Percentiles rank a stretch among this genome's conserved stretches.
Conservation (phyloP, 2,888 invertebrate genomes). For the Hololepta plana region DNA sequence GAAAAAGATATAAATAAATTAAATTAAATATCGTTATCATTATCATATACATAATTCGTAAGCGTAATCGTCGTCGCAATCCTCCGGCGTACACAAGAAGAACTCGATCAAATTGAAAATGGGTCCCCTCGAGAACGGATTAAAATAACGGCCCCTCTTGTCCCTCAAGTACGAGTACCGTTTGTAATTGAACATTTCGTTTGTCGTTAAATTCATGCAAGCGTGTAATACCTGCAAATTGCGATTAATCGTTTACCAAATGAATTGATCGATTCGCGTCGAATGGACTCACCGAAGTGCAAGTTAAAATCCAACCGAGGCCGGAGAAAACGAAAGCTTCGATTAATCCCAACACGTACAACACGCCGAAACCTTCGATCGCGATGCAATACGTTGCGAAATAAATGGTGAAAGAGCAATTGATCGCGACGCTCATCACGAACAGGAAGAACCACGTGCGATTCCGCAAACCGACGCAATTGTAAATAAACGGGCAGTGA, state of each 20-base stretch:
- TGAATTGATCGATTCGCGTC: background rate
- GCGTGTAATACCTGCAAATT: conserved; percentile 63
- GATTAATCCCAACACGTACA: conserved; percentile 68
- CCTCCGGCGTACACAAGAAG: conserved; percentile 70
- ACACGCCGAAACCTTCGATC: conserved; percentile 65
- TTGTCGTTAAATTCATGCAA: conserved; percentile 85
- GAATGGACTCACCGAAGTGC: conserved; percentile 62
- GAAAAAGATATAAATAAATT: too few relatives aligned
- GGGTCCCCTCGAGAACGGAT: conserved; percentile 82
- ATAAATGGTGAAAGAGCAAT: conserved; percentile 74
- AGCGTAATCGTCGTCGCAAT: conserved; percentile 47
- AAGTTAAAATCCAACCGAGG: conserved; percentile 73
- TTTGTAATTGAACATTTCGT: conserved; percentile 89
- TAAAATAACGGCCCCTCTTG: conserved; percentile 73
- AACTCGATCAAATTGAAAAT: conserved; percentile 77
- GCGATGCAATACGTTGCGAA: conserved; percentile 74
- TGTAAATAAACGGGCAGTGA: conserved; percentile 90
- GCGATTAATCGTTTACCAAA: background rate
- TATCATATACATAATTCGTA: too few relatives aligned
- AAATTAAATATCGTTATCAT: too few relatives aligned
- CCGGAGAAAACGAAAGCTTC: conserved; percentile 74
- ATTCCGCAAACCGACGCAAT: conserved; percentile 82
- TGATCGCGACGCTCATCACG: conserved; percentile 72
- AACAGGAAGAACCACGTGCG: conserved; percentile 88
- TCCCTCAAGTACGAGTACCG: conserved; percentile 79